Evolutionary conservation across 2,113 vertebrate genomes (phyloP).

Genomic region (Dasyurus viverrinus): DNA sequence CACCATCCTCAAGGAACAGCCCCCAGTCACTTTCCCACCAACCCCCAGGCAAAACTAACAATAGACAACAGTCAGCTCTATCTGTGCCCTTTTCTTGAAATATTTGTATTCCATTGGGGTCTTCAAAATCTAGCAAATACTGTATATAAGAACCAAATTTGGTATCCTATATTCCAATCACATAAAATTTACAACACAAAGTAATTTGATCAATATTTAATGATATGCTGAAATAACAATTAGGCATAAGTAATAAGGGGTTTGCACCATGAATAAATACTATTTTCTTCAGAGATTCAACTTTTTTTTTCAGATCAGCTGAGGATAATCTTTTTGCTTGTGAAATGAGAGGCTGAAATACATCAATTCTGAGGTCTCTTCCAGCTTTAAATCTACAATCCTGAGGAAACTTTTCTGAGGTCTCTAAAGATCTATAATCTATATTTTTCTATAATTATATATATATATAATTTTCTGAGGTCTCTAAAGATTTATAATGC

Average conservation of each 20-base stretch:
- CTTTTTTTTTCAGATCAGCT: neutral
- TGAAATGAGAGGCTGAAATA: neutral
- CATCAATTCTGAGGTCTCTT: neutral
- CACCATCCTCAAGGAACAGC: neutral
- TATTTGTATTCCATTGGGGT: neutral
- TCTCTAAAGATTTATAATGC: neutral
- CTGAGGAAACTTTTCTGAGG: neutral
- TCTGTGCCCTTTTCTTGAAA: neutral
- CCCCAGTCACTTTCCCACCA: no score
- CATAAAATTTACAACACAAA: neutral
- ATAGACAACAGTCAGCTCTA: neutral
- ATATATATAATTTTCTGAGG: neutral
- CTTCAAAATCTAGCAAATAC: neutral
- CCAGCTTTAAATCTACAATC: neutral
- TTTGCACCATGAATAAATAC: neutral
- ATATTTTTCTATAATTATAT: no score
- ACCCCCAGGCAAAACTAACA: neutral
- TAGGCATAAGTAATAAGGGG: neutral
- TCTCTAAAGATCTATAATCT: neutral
- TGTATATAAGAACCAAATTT: neutral
- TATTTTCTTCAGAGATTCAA: neutral
- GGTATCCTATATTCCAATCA: neutral
- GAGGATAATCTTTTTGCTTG: neutral
- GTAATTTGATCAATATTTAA: neutral
- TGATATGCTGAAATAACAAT: neutral